Base-by-base conservation (phyloP, 2,888 invertebrate genomes). In the Pyrrhosoma nymphula region DNA sequence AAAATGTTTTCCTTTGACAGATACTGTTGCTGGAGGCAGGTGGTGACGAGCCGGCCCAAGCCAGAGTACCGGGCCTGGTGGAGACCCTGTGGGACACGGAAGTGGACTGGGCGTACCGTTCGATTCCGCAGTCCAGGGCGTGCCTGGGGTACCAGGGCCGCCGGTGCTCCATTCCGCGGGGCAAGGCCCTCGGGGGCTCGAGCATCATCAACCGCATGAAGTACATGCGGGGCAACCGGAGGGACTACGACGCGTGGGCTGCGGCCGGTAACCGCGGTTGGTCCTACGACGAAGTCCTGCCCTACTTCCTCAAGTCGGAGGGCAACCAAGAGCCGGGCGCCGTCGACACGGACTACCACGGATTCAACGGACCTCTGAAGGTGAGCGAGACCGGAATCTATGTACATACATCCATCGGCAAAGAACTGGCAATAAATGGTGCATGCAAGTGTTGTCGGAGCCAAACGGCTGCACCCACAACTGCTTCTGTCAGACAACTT, bases 131-230 rank as follows among this genome's bases (percentile, higher is more conserved):
- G 63, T 18, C 39, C 3, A 39, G 18, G 4, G 39, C 91, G 3
- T 91, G 96, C 95, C 95, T 96, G 30, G 96, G 96, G 20, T 95
- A 96, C 12, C 91, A 95, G 1, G 69, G 91, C 14, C 75, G 91
- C 56, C 75, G 75, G 18, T 95, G 95, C 47, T 30, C 12, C 30
- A 91, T 90, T 47, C 95, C 95, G 2, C 88, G 95, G 14, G 95
- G 95, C 10, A 95, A 95, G 60, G 88, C 95, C 30, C 97, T 99
- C 47, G 99, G 99, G 47, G 99, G 99, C 26, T 98, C 98, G 95
- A 98, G 98, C 96, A 98, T 99, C 3, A 97, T 99, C 0, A 99
- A 99, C 97, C 98, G 98, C 26, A 99, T 99, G 99, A 98, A 99
- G 75, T 99, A 99, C 97, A 98, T 99, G 23, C 97, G 99, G 95